Evolutionary conservation across 1,140 invertebrate species (phyloP), one percentile per base, ranked within the genome.

Genomic region (Alviniconcha marisindica): DNA sequence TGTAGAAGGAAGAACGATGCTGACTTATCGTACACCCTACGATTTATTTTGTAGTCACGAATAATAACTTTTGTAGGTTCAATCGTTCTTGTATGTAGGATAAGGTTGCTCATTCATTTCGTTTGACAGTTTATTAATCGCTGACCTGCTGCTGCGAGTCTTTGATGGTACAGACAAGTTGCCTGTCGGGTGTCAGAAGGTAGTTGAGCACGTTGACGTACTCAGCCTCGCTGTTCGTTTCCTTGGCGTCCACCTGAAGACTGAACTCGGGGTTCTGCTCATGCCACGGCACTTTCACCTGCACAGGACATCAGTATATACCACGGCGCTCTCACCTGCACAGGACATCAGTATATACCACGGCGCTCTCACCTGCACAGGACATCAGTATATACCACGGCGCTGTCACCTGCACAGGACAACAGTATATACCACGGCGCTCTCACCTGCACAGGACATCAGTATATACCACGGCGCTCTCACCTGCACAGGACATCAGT

Each of bases 181-280:
- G 24, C 10, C 15, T 66, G 78, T 80, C 78, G 1, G 77, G 40
- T 24, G 78, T 80, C 56, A 80, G 56, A 38, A 80, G 56, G 28
- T 80, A 80, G 60, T 80, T 80, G 33, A 79, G 48, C 12, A 79
- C 77, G 56, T 56, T 79, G 15, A 80, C 60, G 12, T 40, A 60
- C 1, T 69, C 78, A 10, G 33, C 40, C 5, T 80, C 56, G 44
- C 78, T 66, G 60, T 69, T 60, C 40, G 42, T 80, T 24, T 33
- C 31, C n/a, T 44, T 80, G 56, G 60, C 78, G 36, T 80, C 21
- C 15, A 80, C 56, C 78, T 80, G 78, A 12, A 80, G 56, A 24
- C 15, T 38, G 40, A 42, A 80, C n/a, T 80, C 78, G 15, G 78
- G 78, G 48, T 80, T 80, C 36, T 42, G 4, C 5, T 33, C 24